phyloP scores from a whole-genome alignment of 2,888 invertebrate species.

The Drosophila neutralis region DNA sequence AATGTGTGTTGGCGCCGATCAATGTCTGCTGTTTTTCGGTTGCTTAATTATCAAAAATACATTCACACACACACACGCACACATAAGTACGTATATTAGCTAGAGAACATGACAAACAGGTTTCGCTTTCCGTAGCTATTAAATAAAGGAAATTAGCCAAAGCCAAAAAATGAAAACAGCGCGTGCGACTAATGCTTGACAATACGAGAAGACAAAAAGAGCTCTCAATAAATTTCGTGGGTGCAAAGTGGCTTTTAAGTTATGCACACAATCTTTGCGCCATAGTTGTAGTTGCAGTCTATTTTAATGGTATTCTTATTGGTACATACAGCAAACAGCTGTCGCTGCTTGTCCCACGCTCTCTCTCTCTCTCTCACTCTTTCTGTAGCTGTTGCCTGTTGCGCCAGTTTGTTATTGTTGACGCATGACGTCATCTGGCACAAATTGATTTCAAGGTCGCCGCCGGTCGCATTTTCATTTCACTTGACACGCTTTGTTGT shows the following conservation, averaged over 20 bases:
- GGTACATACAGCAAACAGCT: constrained; percentile 59
- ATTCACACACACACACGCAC: constrained; percentile 1
- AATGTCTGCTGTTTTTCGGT: constrained; percentile 39
- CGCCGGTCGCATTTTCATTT: constrained; percentile 73
- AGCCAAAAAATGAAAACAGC: constrained; percentile 34
- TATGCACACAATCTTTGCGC: constrained; percentile 31
- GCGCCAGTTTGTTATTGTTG: constrained; percentile 46
- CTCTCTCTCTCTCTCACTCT: background rate
- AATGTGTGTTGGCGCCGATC: constrained; percentile 20
- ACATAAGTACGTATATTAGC: constrained; percentile 29
- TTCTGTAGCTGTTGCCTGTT: constrained; percentile 27
- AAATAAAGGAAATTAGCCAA: constrained; percentile 61
- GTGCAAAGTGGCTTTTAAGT: constrained; percentile 38
- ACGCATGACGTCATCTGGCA: constrained; percentile 71
- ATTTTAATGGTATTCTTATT: constrained; percentile 39
- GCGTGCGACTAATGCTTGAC: constrained; percentile 18
- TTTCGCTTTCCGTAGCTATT: constrained; percentile 59
- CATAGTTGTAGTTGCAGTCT: constrained; percentile 34
- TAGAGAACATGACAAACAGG: constrained; percentile 72
- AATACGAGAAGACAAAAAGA: background rate
- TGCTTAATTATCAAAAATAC: constrained; percentile 60
- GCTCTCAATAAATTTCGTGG: constrained; percentile 39
- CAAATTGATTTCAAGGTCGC: constrained; percentile 75
- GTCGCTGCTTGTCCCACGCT: constrained; percentile 36
- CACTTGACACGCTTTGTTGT: constrained; percentile 69